phyloP scores from a whole-genome alignment of 2,888 invertebrate genomes.

The Drosophila mimetica region DNA sequence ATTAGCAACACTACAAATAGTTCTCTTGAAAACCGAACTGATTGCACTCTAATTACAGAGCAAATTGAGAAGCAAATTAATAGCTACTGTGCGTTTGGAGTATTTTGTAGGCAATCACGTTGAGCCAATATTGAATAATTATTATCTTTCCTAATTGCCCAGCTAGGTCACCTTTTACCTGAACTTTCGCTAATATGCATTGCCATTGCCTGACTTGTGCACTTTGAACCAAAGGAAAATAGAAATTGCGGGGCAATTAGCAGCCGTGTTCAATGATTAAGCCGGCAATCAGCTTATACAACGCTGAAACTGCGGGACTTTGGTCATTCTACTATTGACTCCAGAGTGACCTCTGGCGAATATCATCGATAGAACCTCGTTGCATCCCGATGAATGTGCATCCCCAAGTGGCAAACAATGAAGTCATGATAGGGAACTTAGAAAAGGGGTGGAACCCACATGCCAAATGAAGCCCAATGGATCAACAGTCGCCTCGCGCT shows the following conservation, averaged over 20 bases:
- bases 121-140: conserved; percentile 32
- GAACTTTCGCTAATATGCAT: conserved; percentile 32
- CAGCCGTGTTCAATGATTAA: conserved; percentile 28
- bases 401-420: conserved; percentile 51
- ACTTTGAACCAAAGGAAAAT: conserved; percentile 59
- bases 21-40: conserved; percentile 16
- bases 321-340: conserved; percentile 35
- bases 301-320: conserved; percentile 41
- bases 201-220: conserved; percentile 32
- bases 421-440: conserved; percentile 13
- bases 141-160: conserved; percentile 7
- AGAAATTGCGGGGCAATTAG: conserved; percentile 51
- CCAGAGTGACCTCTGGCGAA: conserved; percentile 21
- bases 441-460: conserved; percentile 6
- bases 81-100: neutral
- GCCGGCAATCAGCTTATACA: conserved; percentile 35
- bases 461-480: neutral
- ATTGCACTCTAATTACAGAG: conserved; percentile 23
- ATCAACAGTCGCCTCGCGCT: conserved; percentile 28
- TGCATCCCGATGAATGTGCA: conserved; percentile 52
- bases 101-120: conserved; percentile 1
- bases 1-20: conserved; percentile 16
- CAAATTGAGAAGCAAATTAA: conserved; percentile 14
- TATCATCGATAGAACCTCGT: conserved; percentile 23
- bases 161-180: conserved; percentile 14